Evolutionary conservation across 1,140 invertebrate species (phyloP), one percentile per base, ranked within the genome.

Genomic region (Tetragonula clypearis): DNA sequence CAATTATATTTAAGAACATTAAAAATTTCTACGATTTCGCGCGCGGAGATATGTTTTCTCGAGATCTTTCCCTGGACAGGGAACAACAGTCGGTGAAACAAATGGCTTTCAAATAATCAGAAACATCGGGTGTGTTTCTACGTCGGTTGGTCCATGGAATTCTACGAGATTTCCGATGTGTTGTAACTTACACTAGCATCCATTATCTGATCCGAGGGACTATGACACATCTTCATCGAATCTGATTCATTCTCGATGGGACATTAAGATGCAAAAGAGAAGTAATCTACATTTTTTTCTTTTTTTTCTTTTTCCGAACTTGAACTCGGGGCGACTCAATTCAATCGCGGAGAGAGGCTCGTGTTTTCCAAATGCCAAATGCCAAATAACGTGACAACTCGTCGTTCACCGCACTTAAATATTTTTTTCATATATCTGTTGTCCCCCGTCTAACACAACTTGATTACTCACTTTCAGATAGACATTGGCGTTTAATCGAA

Each of bases 1-100:
- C 68, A 53, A 30, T 72, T 72, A 72, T 3, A 3, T 9, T 17
- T 79, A 79, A 72, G 30, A 23, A 79, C 55, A 84, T 84, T 84
- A 79, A 69, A 79, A 72, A 62, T 71, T 84, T 84, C 58, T 84
- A 84, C 21, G 82, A 79, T 79, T 84, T 72, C 82, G 5, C 30
- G 26, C 17, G 21, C 9, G 19, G 21, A 35, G n/a, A 35, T n/a
- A 1, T 21, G 41, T 30, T 26, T 58, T n/a, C 26, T 58, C 19
- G 21, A 30, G 19, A 74, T 21, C 11, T 53, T 49, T 49, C 8
- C 9, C 0, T 23, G 21, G 4, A 71, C 41, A n/a, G 12, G 1
- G 1, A 35, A 35, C 1, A 35, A 35, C 1, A 11, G 1, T 68
- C 30, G 66, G 8, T 30, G 11, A 9, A 5, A 26, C 14, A 30